Percentiles rank a stretch among this genome's conserved stretches.
These are phyloP conservation scores for Greenwoodochromis staneri DNA, from an alignment of 2,113 vertebrate genomes.

Conservation along the genomic window DNA sequence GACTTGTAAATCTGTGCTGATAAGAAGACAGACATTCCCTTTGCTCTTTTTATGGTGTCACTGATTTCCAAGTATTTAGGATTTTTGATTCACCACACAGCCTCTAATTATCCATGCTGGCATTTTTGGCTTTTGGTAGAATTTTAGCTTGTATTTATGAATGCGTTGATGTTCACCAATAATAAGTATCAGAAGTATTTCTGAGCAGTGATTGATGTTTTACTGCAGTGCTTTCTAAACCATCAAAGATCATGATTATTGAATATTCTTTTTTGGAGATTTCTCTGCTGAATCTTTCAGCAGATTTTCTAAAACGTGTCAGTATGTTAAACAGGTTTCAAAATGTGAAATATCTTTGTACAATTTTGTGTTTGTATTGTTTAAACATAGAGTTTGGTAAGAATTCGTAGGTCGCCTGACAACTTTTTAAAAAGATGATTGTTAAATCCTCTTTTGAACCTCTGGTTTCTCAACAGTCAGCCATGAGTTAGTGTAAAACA, in stretches of 20 bases:
- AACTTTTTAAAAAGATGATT: neutral
- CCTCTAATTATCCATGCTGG: neutral
- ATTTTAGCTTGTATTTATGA: neutral
- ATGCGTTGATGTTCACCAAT: rapidly evolving
- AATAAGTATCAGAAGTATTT: neutral
- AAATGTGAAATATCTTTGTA: neutral
- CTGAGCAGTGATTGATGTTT: neutral
- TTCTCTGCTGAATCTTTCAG: neutral
- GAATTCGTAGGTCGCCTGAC: neutral
- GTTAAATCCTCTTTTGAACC: neutral
- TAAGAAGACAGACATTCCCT: neutral
- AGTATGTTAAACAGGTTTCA: neutral
- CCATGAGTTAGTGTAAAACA: neutral
- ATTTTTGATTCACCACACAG: neutral
- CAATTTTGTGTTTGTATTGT: neutral
- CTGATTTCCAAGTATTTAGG: neutral
- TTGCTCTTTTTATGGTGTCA: neutral
- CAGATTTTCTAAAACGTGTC: neutral
- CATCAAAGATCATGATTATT: neutral
- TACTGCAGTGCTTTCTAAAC: neutral
- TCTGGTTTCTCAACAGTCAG: neutral
- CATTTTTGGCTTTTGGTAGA: neutral
- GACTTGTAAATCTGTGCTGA: neutral
- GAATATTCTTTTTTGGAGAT: neutral
- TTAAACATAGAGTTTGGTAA: neutral